Evolutionary conservation across 2,888 invertebrate species (phyloP), one percentile per base, ranked within the genome.

Genomic region (Alviniconcha strummeri): DNA sequence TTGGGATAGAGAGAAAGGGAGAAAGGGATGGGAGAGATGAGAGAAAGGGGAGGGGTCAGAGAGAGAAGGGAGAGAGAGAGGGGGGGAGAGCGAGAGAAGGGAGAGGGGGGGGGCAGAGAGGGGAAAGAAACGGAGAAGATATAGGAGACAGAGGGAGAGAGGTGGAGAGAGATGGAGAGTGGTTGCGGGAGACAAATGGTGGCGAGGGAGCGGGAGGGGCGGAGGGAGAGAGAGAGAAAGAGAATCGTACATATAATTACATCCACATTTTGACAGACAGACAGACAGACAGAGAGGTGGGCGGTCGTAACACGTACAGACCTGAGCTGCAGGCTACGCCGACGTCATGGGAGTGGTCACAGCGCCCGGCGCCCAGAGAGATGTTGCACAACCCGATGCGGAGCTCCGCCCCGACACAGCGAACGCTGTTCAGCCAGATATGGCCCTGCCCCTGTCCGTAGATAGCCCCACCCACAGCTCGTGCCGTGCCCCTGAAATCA

Each of bases 281-380:
- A 64, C 15, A 64, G 64, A 64, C 15, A 64, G 36, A 71, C 8
- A 71, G 71, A 71, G 17, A 71, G 71, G 19, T 3, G 0, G 36
- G 36, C 36, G 36, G 36, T 36, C 36, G 36, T 36, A 36, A 36
- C 36, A 36, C 36, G 36, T 36, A 36, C 36, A 36, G 36, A 81
- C 81, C 75, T 17, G 60, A 75, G 15, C 8, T 54, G n/a, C 81
- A 81, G 13, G 81, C 71, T 52, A 81, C 75, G 19, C 81, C 81
- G n/a, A 60, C 81, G 64, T 81, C 81, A 19, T 81, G 81, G 8
- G 60, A 54, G 64, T 81, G 81, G 64, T 60, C 64, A 17, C 81
- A 81, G 19, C 64, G 0, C 17, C 75, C 74, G 4, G 74, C 74
- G 17, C 75, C 67, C 8, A 55, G 4, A 3, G 81, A 13, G 54